phyloP scores from a whole-genome alignment of 2,113 vertebrate species.

The Vidua chalybeata region DNA sequence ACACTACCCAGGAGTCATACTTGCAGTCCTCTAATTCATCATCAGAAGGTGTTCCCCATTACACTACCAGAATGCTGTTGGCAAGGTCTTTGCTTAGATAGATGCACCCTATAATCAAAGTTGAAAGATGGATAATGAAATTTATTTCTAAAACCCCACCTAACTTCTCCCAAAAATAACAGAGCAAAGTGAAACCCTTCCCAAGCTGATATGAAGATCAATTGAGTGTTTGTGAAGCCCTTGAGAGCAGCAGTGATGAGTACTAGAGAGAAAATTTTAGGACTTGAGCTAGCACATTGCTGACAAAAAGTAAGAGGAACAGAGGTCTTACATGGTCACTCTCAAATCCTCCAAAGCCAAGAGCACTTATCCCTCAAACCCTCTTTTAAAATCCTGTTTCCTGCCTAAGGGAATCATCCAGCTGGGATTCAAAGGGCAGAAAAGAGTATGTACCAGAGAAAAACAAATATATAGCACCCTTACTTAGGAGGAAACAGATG shows the following conservation, averaged over 20 bases:
- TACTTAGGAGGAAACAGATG: not conserved
- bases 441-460: not conserved
- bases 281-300: not conserved
- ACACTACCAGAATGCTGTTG: not conserved
- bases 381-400: not conserved
- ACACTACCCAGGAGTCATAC: not conserved
- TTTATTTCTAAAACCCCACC: constrained; percentile 6
- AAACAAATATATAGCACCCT: not conserved
- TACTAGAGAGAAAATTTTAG: not conserved
- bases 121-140: not conserved
- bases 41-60: not conserved
- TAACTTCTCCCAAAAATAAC: not conserved
- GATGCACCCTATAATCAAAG: not conserved
- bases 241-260: not conserved
- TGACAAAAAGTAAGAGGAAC: not conserved
- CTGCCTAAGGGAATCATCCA: not conserved
- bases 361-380: not conserved
- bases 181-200: not conserved
- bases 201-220: not conserved
- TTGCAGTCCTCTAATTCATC: not conserved
- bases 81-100: not conserved
- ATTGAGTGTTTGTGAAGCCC: not conserved
- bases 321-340: not conserved
- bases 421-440: constrained; percentile 1
- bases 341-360: not conserved